phyloP scores from a whole-genome alignment of 2,797 vertebrate species.

The Syngnathus rostellatus region DNA sequence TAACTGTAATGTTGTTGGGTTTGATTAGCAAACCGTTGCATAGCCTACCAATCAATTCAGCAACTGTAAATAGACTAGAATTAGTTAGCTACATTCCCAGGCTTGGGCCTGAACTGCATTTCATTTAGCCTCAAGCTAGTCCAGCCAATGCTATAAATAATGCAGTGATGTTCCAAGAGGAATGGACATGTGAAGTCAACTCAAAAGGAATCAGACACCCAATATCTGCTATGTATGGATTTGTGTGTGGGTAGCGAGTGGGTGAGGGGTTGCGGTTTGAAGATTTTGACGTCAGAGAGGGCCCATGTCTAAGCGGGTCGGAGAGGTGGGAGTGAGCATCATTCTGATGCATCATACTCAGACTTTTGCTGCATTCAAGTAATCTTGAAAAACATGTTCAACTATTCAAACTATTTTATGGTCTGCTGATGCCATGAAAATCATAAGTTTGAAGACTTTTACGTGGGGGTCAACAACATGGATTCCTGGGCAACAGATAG shows the following conservation, averaged over 20 bases:
- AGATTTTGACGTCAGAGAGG: slow-evolving; percentile 31
- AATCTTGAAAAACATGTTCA: neutral
- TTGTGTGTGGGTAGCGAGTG: slow-evolving; percentile 49
- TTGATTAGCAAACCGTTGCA: neutral
- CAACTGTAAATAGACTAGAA: slow-evolving; percentile 17
- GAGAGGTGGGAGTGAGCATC: slow-evolving; percentile 30
- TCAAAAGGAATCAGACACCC: slow-evolving; percentile 61
- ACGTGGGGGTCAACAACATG: no score
- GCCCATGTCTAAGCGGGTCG: slow-evolving; percentile 28
- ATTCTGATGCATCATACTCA: slow-evolving; percentile 23
- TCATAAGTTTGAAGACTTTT: no score
- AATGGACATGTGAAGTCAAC: slow-evolving; percentile 57
- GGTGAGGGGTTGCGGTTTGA: slow-evolving; percentile 50
- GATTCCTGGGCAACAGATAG: no score
- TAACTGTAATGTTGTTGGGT: neutral
- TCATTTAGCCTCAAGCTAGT: slow-evolving; percentile 49
- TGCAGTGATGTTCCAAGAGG: slow-evolving; percentile 51
- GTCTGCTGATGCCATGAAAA: no score
- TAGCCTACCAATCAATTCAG: slow-evolving; percentile 16
- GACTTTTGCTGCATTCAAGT: slow-evolving; percentile 1
- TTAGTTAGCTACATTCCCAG: slow-evolving; percentile 26
- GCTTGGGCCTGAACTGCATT: slow-evolving; percentile 38
- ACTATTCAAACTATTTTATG: neutral
- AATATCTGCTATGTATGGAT: slow-evolving; percentile 59
- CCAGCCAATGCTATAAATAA: slow-evolving; percentile 64